A percentile compares a stretch with the other conserved stretches of the same genome.
Evolutionary conservation across 2,797 vertebrate species (phyloP).

Genomic region (Thamnophis elegans): DNA sequence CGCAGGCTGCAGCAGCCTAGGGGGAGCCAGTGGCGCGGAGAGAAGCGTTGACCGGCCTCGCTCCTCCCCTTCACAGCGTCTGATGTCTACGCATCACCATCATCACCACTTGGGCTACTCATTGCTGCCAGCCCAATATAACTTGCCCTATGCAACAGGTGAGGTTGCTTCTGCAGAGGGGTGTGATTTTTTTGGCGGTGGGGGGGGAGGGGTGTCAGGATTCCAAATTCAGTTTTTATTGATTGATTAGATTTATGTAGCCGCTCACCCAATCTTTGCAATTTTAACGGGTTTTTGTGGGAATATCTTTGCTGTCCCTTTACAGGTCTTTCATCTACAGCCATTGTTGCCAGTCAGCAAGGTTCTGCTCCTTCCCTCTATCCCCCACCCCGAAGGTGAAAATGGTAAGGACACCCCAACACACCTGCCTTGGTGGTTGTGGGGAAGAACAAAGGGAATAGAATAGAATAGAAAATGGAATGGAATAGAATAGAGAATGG

Average conservation of each 20-base stretch:
- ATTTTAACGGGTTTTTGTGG: background rate
- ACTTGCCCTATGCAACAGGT: slow-evolving; percentile 96
- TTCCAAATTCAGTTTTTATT: background rate
- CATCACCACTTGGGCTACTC: slow-evolving; percentile 96
- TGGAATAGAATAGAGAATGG: too few relatives aligned
- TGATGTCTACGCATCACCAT: slow-evolving; percentile 96
- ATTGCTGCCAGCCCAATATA: slow-evolving; percentile 93
- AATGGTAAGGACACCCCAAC: slow-evolving; percentile 78
- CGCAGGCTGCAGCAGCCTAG: slow-evolving; percentile 69
- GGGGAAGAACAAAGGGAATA: too few relatives aligned
- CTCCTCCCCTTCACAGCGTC: slow-evolving; percentile 93
- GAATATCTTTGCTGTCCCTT: background rate
- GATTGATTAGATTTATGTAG: background rate
- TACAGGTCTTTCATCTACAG: slow-evolving; percentile 89
- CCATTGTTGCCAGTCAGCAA: slow-evolving; percentile 94
- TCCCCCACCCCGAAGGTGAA: slow-evolving; percentile 93
- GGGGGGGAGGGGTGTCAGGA: background rate
- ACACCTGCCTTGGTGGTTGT: too few relatives aligned
- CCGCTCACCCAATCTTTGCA: background rate
- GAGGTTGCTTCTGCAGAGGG: slow-evolving; percentile 17
- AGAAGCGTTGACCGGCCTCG: slow-evolving; percentile 86
- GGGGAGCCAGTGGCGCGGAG: slow-evolving; percentile 66
- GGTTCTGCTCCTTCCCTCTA: slow-evolving; percentile 83
- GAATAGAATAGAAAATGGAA: too few relatives aligned
- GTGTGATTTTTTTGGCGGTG: background rate